Percentiles rank a stretch among this genome's conserved stretches.
Conservation (phyloP, 2,888 invertebrate species). For the Apantesis nais region DNA sequence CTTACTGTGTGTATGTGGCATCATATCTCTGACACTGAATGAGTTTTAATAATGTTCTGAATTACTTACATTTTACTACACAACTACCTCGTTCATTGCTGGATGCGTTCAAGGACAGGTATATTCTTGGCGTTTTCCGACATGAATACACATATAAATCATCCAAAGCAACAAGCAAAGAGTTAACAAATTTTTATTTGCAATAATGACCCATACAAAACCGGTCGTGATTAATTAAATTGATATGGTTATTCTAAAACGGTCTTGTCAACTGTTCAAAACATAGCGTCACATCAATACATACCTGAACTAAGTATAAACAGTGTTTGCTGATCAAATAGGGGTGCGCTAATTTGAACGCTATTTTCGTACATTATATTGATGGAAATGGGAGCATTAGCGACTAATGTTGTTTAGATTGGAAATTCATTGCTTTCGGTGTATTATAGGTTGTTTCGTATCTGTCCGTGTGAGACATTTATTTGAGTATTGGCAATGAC, state of each 20-base stretch:
- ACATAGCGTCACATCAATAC: conserved; percentile 29
- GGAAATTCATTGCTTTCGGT: conserved; percentile 30
- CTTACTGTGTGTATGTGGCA: neutral
- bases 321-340: conserved; percentile 67
- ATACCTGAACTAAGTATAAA: conserved; percentile 30
- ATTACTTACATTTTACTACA: too few species aligned
- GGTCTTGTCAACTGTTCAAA: neutral
- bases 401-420: conserved; percentile 42
- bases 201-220: neutral
- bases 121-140: neutral
- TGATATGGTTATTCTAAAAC: neutral
- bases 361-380: conserved; percentile 63
- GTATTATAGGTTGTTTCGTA: conserved; percentile 7
- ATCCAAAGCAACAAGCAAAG: neutral
- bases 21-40: neutral
- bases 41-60: neutral
- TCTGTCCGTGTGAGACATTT: neutral
- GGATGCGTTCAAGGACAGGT: neutral
- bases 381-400: conserved; percentile 36
- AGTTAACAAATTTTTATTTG: neutral
- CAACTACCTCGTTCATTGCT: neutral
- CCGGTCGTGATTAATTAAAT: neutral
- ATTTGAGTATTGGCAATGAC: neutral
- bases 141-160: neutral
- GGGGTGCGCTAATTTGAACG: conserved; percentile 69